A percentile compares a stretch with the other conserved stretches of the same genome.
Conservation (phyloP, 2,888 invertebrate species). For the Tachina grossa region DNA sequence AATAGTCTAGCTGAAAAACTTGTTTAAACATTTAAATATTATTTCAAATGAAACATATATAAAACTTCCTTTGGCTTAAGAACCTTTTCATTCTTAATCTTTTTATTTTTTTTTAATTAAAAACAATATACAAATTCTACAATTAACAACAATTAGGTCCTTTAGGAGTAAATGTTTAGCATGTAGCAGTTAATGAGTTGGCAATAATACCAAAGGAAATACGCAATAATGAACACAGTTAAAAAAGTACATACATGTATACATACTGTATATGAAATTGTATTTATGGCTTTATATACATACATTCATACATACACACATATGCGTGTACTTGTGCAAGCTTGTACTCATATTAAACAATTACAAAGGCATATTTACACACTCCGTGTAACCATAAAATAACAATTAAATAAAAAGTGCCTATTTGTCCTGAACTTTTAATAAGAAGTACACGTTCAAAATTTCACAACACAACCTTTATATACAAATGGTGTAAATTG, state of each 20-base stretch:
- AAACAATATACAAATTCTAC: slow-evolving; percentile 39
- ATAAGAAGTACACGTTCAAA: slow-evolving; percentile 55
- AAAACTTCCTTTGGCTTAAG: background rate
- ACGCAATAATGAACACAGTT: slow-evolving; percentile 70
- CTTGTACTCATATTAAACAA: slow-evolving; percentile 67
- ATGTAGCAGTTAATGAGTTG: slow-evolving; percentile 79
- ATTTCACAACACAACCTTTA: slow-evolving; percentile 3
- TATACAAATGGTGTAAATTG: slow-evolving; percentile 50
- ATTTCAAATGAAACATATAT: background rate
- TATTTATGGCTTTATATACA: background rate
- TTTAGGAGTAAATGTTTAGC: slow-evolving; percentile 56
- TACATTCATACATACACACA: background rate
- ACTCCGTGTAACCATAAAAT: slow-evolving; percentile 78
- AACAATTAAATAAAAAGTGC: slow-evolving; percentile 76
- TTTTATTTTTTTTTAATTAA: background rate
- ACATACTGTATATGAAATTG: background rate
- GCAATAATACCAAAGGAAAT: slow-evolving; percentile 77
- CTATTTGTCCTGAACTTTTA: slow-evolving; percentile 59
- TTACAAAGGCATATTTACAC: slow-evolving; percentile 77
- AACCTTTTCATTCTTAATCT: background rate
- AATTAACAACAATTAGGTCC: slow-evolving; percentile 64
- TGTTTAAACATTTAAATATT: slow-evolving; percentile 28
- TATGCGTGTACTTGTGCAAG: background rate
- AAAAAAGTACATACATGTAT: slow-evolving; percentile 26
- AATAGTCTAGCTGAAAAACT: background rate